Conservation (phyloP, 37 sponge, comb jelly and placozoan species). For the Corticium candelabrum region DNA sequence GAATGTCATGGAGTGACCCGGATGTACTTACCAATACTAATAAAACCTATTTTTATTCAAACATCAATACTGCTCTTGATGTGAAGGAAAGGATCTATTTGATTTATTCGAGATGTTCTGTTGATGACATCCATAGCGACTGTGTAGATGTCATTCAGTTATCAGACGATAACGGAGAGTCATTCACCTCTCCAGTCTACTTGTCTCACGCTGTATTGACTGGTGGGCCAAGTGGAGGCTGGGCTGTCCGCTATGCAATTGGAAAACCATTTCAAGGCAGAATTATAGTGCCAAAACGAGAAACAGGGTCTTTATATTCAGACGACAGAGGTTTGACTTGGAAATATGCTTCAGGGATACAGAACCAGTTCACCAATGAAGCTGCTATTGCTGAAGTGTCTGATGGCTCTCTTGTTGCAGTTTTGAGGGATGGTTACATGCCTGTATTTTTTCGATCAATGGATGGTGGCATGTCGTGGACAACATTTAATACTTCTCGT, state of each 20-base stretch:
- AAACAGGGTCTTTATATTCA: not conserved
- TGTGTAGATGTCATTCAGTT: not conserved
- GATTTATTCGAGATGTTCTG: not conserved
- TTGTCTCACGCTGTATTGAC: not conserved
- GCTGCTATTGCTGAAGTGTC: not conserved
- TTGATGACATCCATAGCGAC: not conserved
- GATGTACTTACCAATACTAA: not conserved
- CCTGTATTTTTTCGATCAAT: not conserved
- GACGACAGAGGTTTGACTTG: not conserved
- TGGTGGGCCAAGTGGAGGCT: not conserved
- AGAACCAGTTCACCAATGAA: not conserved
- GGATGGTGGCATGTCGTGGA: not conserved
- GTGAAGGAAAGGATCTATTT: not conserved
- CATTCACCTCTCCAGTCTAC: not conserved
- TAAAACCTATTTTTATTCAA: conserved; percentile 3
- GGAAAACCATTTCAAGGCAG: not conserved
- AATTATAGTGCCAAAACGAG: not conserved
- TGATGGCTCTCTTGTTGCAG: not conserved
- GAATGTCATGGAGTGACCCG: not conserved
- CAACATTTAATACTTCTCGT: not conserved
- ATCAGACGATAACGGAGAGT: not conserved
- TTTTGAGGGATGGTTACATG: not conserved
- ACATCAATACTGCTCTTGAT: not conserved
- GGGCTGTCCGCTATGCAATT: not conserved
- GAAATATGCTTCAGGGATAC: not conserved